Conservation (phyloP, 2,113 vertebrate species). For the Balaenoptera acutorostrata region DNA sequence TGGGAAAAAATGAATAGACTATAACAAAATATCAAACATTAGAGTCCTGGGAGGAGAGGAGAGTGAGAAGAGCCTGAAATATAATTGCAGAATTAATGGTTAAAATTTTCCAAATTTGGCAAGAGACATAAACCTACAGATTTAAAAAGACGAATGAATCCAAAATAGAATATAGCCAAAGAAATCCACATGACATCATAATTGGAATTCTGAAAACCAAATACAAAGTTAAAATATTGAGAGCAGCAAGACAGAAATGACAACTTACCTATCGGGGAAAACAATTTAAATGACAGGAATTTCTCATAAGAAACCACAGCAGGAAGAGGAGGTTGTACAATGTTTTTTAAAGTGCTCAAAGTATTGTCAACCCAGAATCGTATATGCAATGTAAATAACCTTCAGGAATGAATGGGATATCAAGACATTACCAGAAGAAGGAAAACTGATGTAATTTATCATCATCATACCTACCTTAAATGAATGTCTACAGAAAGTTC, state of each 20-base stretch:
- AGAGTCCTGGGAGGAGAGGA: neutral
- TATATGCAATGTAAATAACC: neutral
- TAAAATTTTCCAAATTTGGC: neutral
- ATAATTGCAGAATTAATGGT: no score
- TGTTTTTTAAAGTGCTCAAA: neutral
- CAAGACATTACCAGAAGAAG: neutral
- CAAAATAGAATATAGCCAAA: neutral
- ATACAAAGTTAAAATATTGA: neutral
- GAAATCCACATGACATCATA: neutral
- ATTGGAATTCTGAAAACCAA: neutral
- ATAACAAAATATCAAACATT: neutral
- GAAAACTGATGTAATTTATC: neutral
- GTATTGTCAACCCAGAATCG: neutral
- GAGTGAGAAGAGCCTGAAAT: neutral
- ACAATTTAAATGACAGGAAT: neutral
- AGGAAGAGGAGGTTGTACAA: neutral
- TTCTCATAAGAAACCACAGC: neutral
- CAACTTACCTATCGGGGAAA: neutral
- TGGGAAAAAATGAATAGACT: neutral
- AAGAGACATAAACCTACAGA: neutral
- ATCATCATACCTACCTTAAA: neutral
- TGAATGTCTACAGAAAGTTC: neutral
- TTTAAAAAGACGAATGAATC: neutral
- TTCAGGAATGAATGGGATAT: no score
- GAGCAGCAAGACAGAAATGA: neutral